Evolutionary conservation across 2,888 invertebrate genomes (phyloP).

Genomic region (Gymnoscelis rufifasciata): DNA sequence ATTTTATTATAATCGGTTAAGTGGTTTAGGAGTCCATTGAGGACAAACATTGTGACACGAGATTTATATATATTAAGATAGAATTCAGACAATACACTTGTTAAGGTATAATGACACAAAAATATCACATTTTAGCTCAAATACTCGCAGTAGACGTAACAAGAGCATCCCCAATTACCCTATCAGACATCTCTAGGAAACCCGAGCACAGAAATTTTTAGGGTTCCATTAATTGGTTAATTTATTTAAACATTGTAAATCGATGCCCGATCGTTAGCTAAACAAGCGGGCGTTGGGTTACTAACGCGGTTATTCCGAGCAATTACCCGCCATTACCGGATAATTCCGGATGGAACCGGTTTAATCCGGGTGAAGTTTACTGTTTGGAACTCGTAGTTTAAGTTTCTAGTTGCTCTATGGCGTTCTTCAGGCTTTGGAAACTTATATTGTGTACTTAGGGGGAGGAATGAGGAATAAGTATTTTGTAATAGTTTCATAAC

Average conservation of each 20-base stretch:
- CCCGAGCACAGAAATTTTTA: constrained; percentile 21
- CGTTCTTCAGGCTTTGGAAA: neutral
- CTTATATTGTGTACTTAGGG: too few relatives aligned
- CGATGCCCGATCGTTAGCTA: constrained; percentile 42
- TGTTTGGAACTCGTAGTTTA: constrained; percentile 9
- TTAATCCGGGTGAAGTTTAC: constrained; percentile 38
- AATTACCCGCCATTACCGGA: constrained; percentile 62
- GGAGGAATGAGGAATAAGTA: too few relatives aligned
- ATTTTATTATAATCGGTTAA: too few relatives aligned
- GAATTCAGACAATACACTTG: too few relatives aligned
- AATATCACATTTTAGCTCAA: neutral
- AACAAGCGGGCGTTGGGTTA: constrained; percentile 42
- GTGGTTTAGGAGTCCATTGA: too few relatives aligned
- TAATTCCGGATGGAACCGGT: constrained; percentile 47
- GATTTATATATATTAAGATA: too few relatives aligned
- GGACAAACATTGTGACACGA: too few relatives aligned
- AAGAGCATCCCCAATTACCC: neutral
- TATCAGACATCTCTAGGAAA: constrained; percentile 29
- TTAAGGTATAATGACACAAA: too few relatives aligned
- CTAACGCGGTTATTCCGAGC: constrained; percentile 64
- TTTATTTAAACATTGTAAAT: constrained; percentile 46
- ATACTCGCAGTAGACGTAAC: too few relatives aligned
- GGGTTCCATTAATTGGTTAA: constrained; percentile 40
- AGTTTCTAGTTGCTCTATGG: neutral
- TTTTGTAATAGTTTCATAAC: too few relatives aligned